Evolutionary conservation across 2,888 invertebrate species (phyloP).

Genomic region (Philhelius pedissequus): DNA sequence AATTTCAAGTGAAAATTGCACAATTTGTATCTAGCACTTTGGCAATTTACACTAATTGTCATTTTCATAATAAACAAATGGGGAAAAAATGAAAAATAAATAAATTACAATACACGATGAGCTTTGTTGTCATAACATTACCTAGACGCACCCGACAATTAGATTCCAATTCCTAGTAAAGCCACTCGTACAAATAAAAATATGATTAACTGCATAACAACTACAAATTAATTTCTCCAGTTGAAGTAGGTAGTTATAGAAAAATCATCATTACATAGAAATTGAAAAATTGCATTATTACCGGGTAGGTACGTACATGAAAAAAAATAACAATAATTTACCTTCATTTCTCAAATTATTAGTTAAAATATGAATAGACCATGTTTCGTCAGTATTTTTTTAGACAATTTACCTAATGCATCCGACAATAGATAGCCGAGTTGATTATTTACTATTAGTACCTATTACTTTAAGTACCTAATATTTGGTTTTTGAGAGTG

Average conservation of each 20-base stretch:
- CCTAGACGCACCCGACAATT: not conserved
- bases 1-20: no score
- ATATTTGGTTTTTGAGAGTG: not conserved
- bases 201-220: constrained; percentile 23
- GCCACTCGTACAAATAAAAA: not conserved
- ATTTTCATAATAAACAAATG: constrained; percentile 25
- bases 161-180: not conserved
- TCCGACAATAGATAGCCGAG: not conserved
- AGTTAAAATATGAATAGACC: not conserved
- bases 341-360: not conserved
- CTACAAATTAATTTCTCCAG: not conserved
- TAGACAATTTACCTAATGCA: not conserved
- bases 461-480: not conserved
- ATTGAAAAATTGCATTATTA: constrained; percentile 5
- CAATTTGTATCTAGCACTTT: constrained; percentile 2
- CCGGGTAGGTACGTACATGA: not conserved
- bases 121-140: constrained; percentile 5
- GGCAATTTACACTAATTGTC: constrained; percentile 30
- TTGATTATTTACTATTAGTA: not conserved
- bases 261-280: constrained; percentile 1
- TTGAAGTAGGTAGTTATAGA: not conserved
- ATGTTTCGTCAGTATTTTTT: not conserved
- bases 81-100: not conserved
- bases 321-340: not conserved
- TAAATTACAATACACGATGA: not conserved